Conservation (phyloP, 1,140 invertebrate species). For the Holotrichia oblita region DNA sequence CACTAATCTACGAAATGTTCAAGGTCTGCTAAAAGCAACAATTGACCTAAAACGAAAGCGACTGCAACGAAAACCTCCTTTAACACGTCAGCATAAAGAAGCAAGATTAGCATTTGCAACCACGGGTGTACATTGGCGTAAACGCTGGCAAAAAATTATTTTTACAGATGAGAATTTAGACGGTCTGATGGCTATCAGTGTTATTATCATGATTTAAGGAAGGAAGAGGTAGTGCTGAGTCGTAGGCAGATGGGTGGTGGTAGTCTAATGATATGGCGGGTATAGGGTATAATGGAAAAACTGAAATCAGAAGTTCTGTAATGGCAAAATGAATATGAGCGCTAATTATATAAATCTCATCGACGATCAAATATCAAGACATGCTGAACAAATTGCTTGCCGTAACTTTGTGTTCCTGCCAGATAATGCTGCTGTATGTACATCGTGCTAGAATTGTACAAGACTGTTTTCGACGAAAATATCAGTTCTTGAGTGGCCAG, state of each 20-base stretch:
- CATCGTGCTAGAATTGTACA: too few relatives aligned
- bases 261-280: slow-evolving; percentile 34
- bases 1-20: neutral
- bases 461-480: too few relatives aligned
- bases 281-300: slow-evolving; percentile 26
- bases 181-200: slow-evolving; percentile 60
- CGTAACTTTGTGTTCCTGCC: too few relatives aligned
- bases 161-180: slow-evolving; percentile 61
- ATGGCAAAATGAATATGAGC: slow-evolving; percentile 22
- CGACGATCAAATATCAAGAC: neutral
- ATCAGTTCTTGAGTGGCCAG: too few relatives aligned
- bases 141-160: slow-evolving; percentile 48
- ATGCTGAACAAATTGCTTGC: slow-evolving; percentile 8
- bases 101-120: neutral
- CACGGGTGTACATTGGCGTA: too few relatives aligned
- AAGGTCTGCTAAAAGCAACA: neutral
- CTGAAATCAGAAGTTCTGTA: neutral
- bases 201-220: slow-evolving; percentile 61
- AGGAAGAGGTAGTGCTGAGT: slow-evolving; percentile 50
- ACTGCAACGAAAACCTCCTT: neutral
- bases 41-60: neutral
- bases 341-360: neutral
- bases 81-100: slow-evolving; percentile 8
- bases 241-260: slow-evolving; percentile 18
- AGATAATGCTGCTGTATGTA: too few relatives aligned